Evolutionary conservation across 64 coral and sea anemone species (phyloP).

Genomic region (Trachythela sp.): DNA sequence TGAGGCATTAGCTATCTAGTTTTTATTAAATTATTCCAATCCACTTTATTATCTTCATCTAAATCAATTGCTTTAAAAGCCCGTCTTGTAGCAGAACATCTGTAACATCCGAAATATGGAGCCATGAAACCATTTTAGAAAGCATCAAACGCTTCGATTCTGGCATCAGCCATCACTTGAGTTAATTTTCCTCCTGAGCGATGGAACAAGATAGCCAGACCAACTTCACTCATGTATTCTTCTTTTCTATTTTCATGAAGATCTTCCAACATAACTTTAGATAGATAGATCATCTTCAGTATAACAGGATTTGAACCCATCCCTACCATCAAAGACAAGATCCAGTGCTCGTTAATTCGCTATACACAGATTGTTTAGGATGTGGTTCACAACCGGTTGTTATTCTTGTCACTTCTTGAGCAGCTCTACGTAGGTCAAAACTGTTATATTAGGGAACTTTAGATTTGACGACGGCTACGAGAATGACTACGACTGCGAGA

Average conservation of each 20-base stretch:
- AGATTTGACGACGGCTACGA: too few relatives aligned
- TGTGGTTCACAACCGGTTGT: constrained; percentile 30
- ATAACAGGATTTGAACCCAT: not conserved
- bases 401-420: constrained; percentile 47
- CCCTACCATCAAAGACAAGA: constrained; percentile 10
- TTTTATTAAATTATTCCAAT: constrained; percentile 83
- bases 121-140: constrained; percentile 41
- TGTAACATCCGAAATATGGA: constrained; percentile 57
- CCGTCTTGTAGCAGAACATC: constrained; percentile 55
- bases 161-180: not conserved
- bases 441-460: too few relatives aligned
- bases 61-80: constrained; percentile 61
- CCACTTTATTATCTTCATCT: constrained; percentile 57
- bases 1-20: too few relatives aligned
- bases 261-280: constrained; percentile 26
- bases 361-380: constrained; percentile 50
- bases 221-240: constrained; percentile 40
- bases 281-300: constrained; percentile 25
- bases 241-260: constrained; percentile 2
- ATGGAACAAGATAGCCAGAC: constrained; percentile 37
- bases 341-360: constrained; percentile 37
- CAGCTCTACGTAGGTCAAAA: constrained; percentile 30
- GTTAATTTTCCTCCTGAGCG: constrained; percentile 19
- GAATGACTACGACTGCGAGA: too few relatives aligned
- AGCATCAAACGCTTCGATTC: not conserved